Percentiles rank a stretch among this genome's conserved stretches.
Evolutionary conservation across 2,113 vertebrate species (phyloP).

Genomic region (Andinoacara biseriatus): DNA sequence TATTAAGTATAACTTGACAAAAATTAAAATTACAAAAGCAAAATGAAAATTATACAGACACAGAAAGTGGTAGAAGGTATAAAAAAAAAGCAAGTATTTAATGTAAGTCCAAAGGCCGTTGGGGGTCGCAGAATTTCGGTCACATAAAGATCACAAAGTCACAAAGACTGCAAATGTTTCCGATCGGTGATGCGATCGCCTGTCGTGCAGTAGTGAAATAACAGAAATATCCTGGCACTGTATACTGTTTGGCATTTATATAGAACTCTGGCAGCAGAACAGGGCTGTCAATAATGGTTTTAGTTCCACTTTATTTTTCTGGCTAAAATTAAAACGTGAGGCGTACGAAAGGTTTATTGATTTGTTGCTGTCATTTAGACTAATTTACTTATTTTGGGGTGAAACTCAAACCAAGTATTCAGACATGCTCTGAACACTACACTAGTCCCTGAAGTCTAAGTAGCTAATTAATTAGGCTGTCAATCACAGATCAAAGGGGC

Average conservation of each 20-base stretch:
- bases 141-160: no score
- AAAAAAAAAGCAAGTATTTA: no score
- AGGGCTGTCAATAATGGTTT: not conserved
- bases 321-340: not conserved
- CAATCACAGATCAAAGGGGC: constrained; percentile 19
- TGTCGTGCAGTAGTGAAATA: no score
- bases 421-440: not conserved
- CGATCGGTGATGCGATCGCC: no score
- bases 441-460: not conserved
- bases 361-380: not conserved
- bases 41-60: not conserved
- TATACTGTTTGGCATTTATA: no score
- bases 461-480: constrained; percentile 21
- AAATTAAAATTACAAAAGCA: not conserved
- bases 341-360: not conserved
- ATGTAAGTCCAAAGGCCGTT: no score
- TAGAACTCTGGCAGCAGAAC: no score
- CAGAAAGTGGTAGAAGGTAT: no score
- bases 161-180: no score
- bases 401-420: not conserved
- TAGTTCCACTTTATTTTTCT: not conserved
- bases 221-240: no score
- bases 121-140: no score
- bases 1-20: not conserved
- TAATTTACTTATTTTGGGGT: not conserved